Evolutionary conservation across 92 coral and sea anemone genomes (phyloP).

Genomic region (Montipora capitata): DNA sequence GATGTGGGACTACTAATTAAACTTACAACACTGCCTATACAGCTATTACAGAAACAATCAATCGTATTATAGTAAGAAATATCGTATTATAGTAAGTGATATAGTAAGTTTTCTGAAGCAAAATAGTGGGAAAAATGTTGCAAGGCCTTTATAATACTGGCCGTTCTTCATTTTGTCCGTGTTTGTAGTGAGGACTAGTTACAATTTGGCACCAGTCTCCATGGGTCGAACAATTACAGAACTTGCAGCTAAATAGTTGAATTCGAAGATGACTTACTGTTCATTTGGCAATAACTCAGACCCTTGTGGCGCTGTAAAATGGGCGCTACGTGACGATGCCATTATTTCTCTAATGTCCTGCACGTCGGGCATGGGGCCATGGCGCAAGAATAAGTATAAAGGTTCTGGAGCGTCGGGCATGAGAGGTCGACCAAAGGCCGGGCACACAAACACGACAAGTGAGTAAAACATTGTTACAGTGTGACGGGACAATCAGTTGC

Average conservation of each 20-base stretch:
- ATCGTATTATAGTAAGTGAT: background rate
- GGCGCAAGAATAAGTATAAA: background rate
- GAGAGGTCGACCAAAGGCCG: constrained; percentile 8
- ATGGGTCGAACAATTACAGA: background rate
- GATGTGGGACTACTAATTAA: background rate
- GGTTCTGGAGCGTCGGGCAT: constrained; percentile 22
- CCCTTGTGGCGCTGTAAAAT: background rate
- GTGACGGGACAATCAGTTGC: background rate
- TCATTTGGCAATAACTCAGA: background rate
- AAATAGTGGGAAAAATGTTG: background rate
- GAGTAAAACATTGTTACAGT: constrained; percentile 1
- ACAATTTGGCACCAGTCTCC: constrained; percentile 14
- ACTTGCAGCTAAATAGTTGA: background rate
- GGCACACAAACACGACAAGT: background rate
- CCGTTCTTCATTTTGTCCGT: background rate
- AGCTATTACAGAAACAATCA: background rate
- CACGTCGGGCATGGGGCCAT: constrained; percentile 13
- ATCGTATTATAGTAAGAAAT: background rate
- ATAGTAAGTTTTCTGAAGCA: background rate
- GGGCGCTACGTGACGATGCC: constrained; percentile 1
- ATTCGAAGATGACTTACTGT: constrained; percentile 2
- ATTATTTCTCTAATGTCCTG: constrained; percentile 6
- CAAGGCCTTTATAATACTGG: background rate
- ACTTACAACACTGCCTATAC: background rate
- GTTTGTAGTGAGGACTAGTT: background rate